Base-by-base conservation (phyloP, 2,113 vertebrate genomes). In the Copsychus sechellarum region DNA sequence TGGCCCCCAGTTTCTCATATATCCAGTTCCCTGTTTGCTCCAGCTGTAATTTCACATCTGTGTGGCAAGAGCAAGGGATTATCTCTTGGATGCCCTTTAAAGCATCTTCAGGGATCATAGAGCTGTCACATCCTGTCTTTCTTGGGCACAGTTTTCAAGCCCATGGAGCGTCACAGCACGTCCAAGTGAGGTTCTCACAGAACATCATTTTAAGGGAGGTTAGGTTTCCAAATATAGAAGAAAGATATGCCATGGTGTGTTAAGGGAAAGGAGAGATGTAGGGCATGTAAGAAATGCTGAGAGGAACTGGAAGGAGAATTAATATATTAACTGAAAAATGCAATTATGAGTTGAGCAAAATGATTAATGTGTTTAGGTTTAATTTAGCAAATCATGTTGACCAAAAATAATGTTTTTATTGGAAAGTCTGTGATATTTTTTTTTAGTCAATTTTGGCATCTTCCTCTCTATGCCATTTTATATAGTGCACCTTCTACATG, bases 391-490 rank as follows among this genome's bases (percentile, higher is more conserved):
- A 92, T 76, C 67, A 82, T 12, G 65, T 64, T 87, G 31, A 85
- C 69, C 93, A 79, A 81, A 91, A 95, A 40, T 12, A 79, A 90
- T 79, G 61, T 72, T 91, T 94, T 87, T 60, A 56, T 90, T 93
- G 87, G 78, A 64, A 91, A 85, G 43, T 14, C 23, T 60, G 4
- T 0, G 6, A 11, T n/a, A 69, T 88, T 47, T 47, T 43, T 83
- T 78, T 90, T 85, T 21, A 40, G 62, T 69, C 38, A 19, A 12
- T 84, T 91, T 92, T 92, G 72, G 65, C 61, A 79, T 88, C 56
- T 81, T 77, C 38, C 20, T 60, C 60, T 58, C 57, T 57, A 56
- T 53, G 61, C 38, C 48, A 45, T 89, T 96, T 89, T 81, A 48
- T 38, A 26, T 38, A 74, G 64, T 74, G n/a, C 29, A 92, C 43